Evolutionary conservation across 2,888 invertebrate species (phyloP), one percentile per base, ranked within the genome.

Genomic region (Drosophila demipolita): DNA sequence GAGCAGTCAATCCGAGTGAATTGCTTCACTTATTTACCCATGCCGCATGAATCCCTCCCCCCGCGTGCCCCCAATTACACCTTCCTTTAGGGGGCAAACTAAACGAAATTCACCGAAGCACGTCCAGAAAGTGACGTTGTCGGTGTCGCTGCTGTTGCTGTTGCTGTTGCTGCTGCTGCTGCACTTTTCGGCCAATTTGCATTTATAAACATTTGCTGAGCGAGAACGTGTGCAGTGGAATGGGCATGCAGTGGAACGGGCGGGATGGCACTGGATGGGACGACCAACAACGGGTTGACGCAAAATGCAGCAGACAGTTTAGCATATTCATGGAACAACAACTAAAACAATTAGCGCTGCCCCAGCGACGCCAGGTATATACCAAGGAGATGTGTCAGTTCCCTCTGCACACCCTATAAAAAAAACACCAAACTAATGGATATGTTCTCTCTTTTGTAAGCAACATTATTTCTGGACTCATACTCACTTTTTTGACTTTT

Each of bases 161-260:
- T 20, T 45, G 42, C 20, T 45, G 69, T 23, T 45, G 45, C 20
- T 45, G 77, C 54, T 45, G 45, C 20, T 45, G 77, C 54, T 83
- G 76, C 84, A 87, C 87, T 89, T 89, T 89, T 87, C 75, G 87
- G 89, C 88, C 87, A 87, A 87, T 87, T 89, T 87, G 83, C 87
- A 87, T 87, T 89, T 89, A 85, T 87, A 89, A 87, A 89, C 88
- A 89, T 78, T 82, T 72, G 73, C 67, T 57, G 58, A 72, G 65
- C 48, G 72, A 63, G 62, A 45, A 23, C 20, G 50, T 15, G 32
- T 45, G 35, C 36, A 40, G 40, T 33, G 12, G 53, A 11, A 33
- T 23, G 53, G 40, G 35, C 20, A 23, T 42, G 63, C 55, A 32
- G 17, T 26, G 49, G 40, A 15, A 40, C 58, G 40, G 36, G 23